phyloP scores from a whole-genome alignment of 2,888 invertebrate species.

The Lacanobia wlatinum region DNA sequence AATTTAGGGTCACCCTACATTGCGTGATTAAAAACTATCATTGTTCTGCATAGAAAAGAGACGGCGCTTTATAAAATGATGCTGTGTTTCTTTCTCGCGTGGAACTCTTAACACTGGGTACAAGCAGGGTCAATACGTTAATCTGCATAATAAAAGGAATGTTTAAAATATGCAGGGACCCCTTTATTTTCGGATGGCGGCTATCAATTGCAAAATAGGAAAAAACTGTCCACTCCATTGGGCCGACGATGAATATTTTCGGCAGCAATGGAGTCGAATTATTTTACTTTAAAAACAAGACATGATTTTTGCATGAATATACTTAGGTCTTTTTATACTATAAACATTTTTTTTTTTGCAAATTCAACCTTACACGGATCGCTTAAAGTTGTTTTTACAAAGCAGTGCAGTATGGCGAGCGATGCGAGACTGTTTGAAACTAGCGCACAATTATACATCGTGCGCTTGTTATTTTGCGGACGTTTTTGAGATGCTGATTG shows the following conservation, averaged over 20 bases:
- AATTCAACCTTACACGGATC: too few relatives aligned
- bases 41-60: constrained; percentile 41
- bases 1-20: constrained; percentile 41
- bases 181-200: constrained; percentile 87
- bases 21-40: constrained; percentile 52
- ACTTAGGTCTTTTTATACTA: too few relatives aligned
- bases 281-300: neutral
- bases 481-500: too few relatives aligned
- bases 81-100: constrained; percentile 40
- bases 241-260: constrained; percentile 77
- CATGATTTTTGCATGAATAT: too few relatives aligned
- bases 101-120: constrained; percentile 56
- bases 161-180: constrained; percentile 85
- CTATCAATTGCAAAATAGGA: constrained; percentile 89
- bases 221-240: constrained; percentile 88
- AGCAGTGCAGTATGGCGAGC: too few relatives aligned
- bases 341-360: too few relatives aligned
- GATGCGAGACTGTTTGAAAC: too few relatives aligned
- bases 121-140: constrained; percentile 84
- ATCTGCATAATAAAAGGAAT: constrained; percentile 89
- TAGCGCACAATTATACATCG: too few relatives aligned
- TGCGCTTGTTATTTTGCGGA: too few relatives aligned
- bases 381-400: too few relatives aligned
- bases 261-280: constrained; percentile 68
- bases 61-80: constrained; percentile 29